Base-by-base conservation (phyloP, 2,113 vertebrate genomes). In the Oxygymnocypris stewartii region DNA sequence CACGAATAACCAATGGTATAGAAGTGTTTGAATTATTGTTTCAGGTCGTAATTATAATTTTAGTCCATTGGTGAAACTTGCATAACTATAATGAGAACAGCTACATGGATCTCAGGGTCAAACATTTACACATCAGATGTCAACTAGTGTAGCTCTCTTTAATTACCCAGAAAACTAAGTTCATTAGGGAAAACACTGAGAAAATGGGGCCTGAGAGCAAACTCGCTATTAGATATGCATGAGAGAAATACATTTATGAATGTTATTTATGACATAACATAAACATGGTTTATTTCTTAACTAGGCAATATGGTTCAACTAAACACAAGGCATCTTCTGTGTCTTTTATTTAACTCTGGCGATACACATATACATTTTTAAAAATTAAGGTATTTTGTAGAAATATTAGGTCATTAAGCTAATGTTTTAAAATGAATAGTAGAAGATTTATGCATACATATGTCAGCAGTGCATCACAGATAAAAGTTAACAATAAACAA, bases 401-500 rank as follows among this genome's bases (percentile, higher is more conserved):
- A 2, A 14, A 44, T 31, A 31, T 75, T 75, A 23, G 20, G 54
- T 59, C 12, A 25, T 59, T 23, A 47, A 44, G 2, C 23, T n/a
- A n/a, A 40, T 40, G 0, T 23, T 75, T 44, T 42, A 47, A 75
- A 75, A 44, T n/a, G 2, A 44, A 74, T 11, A 75, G 40, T 75
- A 13, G 42, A 25, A 25, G 40, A 78, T 81, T 74, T 61, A n/a
- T 71, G n/a, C 28, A n/a, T 51, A 8, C 14, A 71, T 40, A 6
- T 65, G 61, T 35, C 80, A 74, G 54, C 71, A 40, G 61, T 51
- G 71, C 31, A 78, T 35, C 74, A 85, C 57, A 77, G 31, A 82
- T 61, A 77, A 61, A 88, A 85, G 18, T 76, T 80, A 44, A 85
- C 59, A 31, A 49, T 49, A 85, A 78, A 65, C 25, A 44, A 18